Evolutionary conservation across 2,797 vertebrate species (phyloP), one percentile per base, ranked within the genome.

Genomic region (Melanotaenia nigrans): DNA sequence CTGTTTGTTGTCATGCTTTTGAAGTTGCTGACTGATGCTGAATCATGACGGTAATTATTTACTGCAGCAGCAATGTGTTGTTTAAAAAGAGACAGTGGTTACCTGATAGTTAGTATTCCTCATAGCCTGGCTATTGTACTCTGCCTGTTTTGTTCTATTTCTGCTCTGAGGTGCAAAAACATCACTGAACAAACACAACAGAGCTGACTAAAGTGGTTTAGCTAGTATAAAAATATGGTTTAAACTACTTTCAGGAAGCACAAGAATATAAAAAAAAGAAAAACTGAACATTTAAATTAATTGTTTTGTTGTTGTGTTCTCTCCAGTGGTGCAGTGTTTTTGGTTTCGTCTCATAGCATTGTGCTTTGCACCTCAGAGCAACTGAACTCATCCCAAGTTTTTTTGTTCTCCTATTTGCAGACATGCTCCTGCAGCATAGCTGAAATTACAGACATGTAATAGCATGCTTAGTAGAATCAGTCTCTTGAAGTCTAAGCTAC

Each of bases 1-100:
- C 85, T 60, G 32, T 82, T 77, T 68, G 79, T 68, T 81, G 71
- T 72, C 68, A 35, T 84, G 51, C 84, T 65, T 84, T 56, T 62
- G 20, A 85, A 81, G 65, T 81, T 79, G 73, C 80, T 36, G 67
- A 63, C 86, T 78, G 85, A 82, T 53, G 86, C 80, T 64, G 82
- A 85, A 81, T 65, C 77, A 92, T 92, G 91, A 92, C 89, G 90
- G 92, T 92, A 93, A 93, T 71, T 84, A 79, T 83, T 22, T 54
- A 3, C 10, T 65, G 22, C 42, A 51, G 66, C 79, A 83, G 78
- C 8, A 61, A 18, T n/a, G 35, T 81, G 60, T 33, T 72, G 49
- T 85, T 69, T 77, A 74, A 59, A 82, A 12, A 71, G 45, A 35
- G 40, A 51, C 49, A 45, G 71, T 82, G 56, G 63, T 53, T 59